These are phyloP conservation scores for Setophaga petechia DNA, from an alignment of 2,113 vertebrate species.

Conservation along the genomic window DNA sequence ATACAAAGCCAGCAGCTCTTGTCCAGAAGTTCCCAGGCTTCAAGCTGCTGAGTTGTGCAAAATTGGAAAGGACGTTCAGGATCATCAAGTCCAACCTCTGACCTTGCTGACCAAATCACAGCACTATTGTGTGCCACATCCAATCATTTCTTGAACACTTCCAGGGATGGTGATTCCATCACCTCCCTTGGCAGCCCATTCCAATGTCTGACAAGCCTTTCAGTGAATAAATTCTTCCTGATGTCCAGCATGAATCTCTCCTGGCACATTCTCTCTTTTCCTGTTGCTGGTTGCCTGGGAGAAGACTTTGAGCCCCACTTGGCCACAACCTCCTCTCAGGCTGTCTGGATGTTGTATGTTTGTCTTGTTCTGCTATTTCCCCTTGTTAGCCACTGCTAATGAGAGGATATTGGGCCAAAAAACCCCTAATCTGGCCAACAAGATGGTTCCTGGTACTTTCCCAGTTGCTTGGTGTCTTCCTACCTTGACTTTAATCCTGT, in stretches of 20 bases:
- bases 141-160: neutral
- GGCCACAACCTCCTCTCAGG: neutral
- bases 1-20: neutral
- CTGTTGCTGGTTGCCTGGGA: neutral
- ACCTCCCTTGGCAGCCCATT: neutral
- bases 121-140: neutral
- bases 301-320: neutral
- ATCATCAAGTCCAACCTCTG: neutral
- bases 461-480: neutral
- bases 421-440: neutral
- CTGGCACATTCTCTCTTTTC: neutral
- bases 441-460: neutral
- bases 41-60: neutral
- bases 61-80: neutral
- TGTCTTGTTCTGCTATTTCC: neutral
- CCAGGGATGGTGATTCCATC: neutral
- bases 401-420: neutral
- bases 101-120: neutral
- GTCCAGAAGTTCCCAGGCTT: neutral
- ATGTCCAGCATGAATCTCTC: neutral
- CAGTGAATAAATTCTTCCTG: neutral
- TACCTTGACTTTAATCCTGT: neutral
- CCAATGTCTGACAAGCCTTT: neutral
- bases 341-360: neutral
- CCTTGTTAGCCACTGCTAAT: neutral